Base-by-base conservation (phyloP, 2,888 invertebrate genomes). In the Aphodius sticticus region DNA sequence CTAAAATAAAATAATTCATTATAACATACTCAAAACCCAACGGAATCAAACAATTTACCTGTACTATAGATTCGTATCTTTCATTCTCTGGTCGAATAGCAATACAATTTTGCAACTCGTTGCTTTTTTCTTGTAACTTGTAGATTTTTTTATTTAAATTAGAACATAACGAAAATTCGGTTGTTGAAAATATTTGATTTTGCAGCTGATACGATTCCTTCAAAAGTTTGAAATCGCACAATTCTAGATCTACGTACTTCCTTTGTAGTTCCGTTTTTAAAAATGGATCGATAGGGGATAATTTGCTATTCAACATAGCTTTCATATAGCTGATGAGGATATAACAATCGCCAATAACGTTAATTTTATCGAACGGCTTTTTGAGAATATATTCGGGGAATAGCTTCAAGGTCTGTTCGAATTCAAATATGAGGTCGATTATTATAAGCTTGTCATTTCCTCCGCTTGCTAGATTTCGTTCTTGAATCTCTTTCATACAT, bases 201-300 rank as follows among this genome's bases (percentile, higher is more conserved):
- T 93, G 91, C 76, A 92, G 88, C 80, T 92, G 91, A 82, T 93
- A 93, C 16, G 92, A 90, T 9, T 91, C 90, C 7, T 92, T 88
- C 75, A 94, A 87, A 9, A 89, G 89, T 12, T 91, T 89, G 69
- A 94, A 91, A 85, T 92, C 92, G 16, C 88, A 87, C 2, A 95
- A 92, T 87, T 96, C 95, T 84, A 96, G 93, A 35, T 91, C 88
- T 14, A 93, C 90, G 83, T 96, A 95, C 72, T 92, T 88, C 9
- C 94, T 91, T 89, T 96, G 96, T 0, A 97, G 88, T 0, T 92
- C 90, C 82, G 94, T 92, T 88, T 96, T 96, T 80, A 95, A 93
- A 0, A 96, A 93, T 0, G 97, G 97, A 90, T 98, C 98, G 6
- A 97, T 94, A 0, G 93, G 88, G 16, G 94, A 94, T 12, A 94